A percentile compares a stretch with the other conserved stretches of the same genome.
Conservation (phyloP, 1,140 invertebrate genomes). For the Drosophila teissieri region DNA sequence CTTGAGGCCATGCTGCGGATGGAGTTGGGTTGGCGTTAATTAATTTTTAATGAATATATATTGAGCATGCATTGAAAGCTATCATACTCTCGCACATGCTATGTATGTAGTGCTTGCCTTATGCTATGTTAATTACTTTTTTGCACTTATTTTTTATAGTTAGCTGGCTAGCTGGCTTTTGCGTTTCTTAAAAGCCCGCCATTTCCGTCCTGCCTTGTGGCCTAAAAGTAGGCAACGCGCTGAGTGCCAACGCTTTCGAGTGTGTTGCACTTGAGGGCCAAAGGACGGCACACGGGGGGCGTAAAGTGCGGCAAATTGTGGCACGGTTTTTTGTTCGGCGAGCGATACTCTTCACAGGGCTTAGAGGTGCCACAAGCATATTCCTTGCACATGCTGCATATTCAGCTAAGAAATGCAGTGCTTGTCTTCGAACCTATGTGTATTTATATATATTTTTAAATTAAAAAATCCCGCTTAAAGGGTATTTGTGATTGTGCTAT, state of each 20-base stretch:
- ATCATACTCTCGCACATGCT: neutral
- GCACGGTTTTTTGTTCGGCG: neutral
- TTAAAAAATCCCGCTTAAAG: neutral
- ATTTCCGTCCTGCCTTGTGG: conserved; percentile 2
- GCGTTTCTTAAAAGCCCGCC: conserved; percentile 13
- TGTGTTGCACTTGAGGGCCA: conserved; percentile 48
- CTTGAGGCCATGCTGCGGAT: conserved; percentile 17
- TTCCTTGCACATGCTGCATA: neutral
- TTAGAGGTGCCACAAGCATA: neutral
- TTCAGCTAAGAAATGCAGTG: neutral
- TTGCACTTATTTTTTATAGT: neutral
- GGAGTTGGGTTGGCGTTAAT: conserved; percentile 46
- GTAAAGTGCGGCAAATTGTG: neutral
- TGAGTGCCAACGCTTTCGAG: conserved; percentile 29
- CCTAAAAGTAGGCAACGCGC: conserved; percentile 34
- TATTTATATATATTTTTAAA: too few species aligned
- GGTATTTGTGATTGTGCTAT: neutral
- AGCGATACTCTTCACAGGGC: neutral
- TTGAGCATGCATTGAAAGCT: conserved; percentile 67
- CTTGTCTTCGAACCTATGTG: too few species aligned
- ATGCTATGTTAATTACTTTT: conserved; percentile 28
- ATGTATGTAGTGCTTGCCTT: neutral
- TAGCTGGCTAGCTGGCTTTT: neutral
- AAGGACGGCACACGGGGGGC: conserved; percentile 5
- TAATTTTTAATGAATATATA: conserved; percentile 77